Conservation (phyloP, 2,797 vertebrate species). For the Mormyrops attenuatus region DNA sequence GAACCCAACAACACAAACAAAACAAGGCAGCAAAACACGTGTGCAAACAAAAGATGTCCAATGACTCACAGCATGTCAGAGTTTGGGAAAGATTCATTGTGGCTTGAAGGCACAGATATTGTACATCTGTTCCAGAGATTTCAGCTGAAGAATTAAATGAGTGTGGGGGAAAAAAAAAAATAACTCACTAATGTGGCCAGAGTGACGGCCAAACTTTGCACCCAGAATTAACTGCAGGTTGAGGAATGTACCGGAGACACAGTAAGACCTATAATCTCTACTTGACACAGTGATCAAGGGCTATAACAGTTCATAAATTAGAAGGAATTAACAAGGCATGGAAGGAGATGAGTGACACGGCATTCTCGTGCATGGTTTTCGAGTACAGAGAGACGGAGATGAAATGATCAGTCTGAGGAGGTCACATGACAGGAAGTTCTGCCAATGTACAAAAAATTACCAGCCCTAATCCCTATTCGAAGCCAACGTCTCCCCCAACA, state of each 20-base stretch:
- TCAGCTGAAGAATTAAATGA: slow-evolving; percentile 18
- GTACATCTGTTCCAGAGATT: background rate
- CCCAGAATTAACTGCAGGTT: slow-evolving; percentile 10
- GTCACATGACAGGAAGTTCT: background rate
- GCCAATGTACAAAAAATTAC: background rate
- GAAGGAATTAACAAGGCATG: background rate
- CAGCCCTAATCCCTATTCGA: background rate
- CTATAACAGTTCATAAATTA: background rate
- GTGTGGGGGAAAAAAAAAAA: background rate
- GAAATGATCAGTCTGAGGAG: background rate
- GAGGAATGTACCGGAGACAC: background rate
- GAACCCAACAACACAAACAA: background rate
- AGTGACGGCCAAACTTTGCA: slow-evolving; percentile 7
- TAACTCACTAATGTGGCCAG: slow-evolving; percentile 29
- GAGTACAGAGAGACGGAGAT: background rate
- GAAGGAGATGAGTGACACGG: background rate
- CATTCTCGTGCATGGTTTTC: background rate
- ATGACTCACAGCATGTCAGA: background rate
- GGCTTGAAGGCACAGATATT: background rate
- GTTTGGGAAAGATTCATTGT: background rate
- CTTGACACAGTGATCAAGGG: background rate
- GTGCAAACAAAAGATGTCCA: background rate
- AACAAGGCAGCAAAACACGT: background rate
- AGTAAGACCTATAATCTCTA: background rate
- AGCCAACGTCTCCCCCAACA: background rate